A percentile compares a stretch with the other conserved stretches of the same genome.
Conservation (phyloP, 2,888 invertebrate genomes). For the Molorchus minor region DNA sequence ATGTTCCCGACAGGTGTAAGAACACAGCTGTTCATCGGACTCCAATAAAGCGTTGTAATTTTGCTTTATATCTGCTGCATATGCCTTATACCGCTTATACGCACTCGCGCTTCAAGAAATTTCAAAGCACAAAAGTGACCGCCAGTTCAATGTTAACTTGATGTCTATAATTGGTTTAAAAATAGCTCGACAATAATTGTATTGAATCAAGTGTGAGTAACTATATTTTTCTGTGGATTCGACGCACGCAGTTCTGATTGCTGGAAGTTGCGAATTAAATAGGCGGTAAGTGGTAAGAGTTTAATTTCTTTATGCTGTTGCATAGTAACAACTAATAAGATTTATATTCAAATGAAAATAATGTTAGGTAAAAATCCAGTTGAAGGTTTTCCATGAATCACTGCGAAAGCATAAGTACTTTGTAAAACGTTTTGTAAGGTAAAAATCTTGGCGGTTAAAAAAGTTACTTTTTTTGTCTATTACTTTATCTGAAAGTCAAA, state of each 20-base stretch:
- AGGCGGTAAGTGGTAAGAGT: not conserved
- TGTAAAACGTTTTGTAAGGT: too few species aligned
- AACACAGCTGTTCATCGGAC: constrained; percentile 29
- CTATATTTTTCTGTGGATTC: constrained; percentile 18
- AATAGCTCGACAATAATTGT: constrained; percentile 19
- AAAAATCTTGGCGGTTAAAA: too few species aligned
- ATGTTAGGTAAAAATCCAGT: not conserved
- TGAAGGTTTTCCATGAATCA: not conserved
- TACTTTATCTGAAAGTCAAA: too few species aligned
- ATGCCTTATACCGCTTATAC: constrained; percentile 4
- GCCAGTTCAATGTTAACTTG: constrained; percentile 14
- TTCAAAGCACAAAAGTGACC: constrained; percentile 11
- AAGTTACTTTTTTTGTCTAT: too few species aligned
- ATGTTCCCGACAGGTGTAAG: constrained; percentile 33
- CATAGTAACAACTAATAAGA: not conserved
- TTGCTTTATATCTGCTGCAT: constrained; percentile 10
- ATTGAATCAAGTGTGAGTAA: constrained; percentile 19
- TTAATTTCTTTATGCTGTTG: constrained; percentile 1
- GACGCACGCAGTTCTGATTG: too few species aligned
- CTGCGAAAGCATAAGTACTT: not conserved
- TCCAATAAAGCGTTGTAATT: constrained; percentile 13
- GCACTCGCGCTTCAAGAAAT: constrained; percentile 11
- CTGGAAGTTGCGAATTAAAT: not conserved
- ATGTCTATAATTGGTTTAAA: constrained; percentile 12
- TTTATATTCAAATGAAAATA: not conserved